Evolutionary conservation across 2,797 vertebrate genomes (phyloP), one percentile per base, ranked within the genome.

Genomic region (Pseudopleuronectes americanus): DNA sequence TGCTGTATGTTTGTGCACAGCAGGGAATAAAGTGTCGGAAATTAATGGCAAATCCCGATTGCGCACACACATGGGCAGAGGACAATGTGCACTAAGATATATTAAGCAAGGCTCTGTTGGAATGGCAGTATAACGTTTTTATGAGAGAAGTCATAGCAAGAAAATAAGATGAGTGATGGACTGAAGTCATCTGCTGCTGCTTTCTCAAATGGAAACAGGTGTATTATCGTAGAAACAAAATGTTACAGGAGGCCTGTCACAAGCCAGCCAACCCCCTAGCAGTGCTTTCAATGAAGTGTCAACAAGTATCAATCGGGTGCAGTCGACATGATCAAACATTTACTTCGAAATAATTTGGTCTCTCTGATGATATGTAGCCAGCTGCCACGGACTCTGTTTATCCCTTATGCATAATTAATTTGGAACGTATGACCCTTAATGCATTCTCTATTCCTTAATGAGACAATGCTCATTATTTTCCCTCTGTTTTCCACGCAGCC

Each of bases 331-430:
- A 86, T 90, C 79, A 85, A 78, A 88, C 74, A 71, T 69, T 64
- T 16, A 6, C 77, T 19, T 3, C 21, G 8, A 55, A 75, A 63
- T 55, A 28, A 81, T 77, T 33, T 26, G 63, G 65, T 68, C 9
- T 38, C 49, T 71, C 10, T 22, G 62, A 71, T 84, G 83, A 87
- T 81, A 17, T 62, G 76, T 48, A 62, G 58, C 64, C 57, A 6
- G 55, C 85, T 77, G 78, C 69, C 71, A 71, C 43, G 1, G 53
- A n/a, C 57, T 22, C 61, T 83, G 73, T 75, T 89, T 84, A 72
- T 78, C 66, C 57, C 74, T 87, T 10, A 82, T 92, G 84, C 80
- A 92, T 93, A 79, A 94, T 91, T 89, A 84, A 92, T 76, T 16
- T 58, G 31, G 36, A 80, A 84, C 49, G 69, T 76, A 81, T 80